phyloP scores from a whole-genome alignment of 2,888 invertebrate species.

The Hoplodrina blanda region DNA sequence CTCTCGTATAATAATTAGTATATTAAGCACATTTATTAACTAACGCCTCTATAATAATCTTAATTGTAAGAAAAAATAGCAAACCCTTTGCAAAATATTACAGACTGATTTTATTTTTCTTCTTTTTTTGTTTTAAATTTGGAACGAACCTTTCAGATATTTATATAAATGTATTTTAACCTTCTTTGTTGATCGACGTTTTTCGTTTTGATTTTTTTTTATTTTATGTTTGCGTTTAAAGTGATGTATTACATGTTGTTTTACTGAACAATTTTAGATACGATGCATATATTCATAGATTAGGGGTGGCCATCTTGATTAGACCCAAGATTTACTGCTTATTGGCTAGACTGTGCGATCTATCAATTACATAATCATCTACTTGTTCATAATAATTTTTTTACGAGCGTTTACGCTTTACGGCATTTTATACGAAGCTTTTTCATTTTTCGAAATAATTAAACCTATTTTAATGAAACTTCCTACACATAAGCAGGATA shows the following conservation, averaged over 20 bases:
- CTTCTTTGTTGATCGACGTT: slow-evolving; percentile 20
- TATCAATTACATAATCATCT: no score
- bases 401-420: no score
- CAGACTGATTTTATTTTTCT: slow-evolving; percentile 45
- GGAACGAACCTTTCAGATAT: neutral
- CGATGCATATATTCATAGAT: neutral
- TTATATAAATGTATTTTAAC: slow-evolving; percentile 7
- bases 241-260: slow-evolving; percentile 11
- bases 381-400: no score
- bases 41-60: slow-evolving; percentile 47
- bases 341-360: no score
- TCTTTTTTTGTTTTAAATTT: slow-evolving; percentile 5
- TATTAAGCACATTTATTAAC: slow-evolving; percentile 43
- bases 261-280: slow-evolving; percentile 5
- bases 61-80: slow-evolving; percentile 35
- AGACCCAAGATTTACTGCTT: no score
- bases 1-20: slow-evolving; percentile 33
- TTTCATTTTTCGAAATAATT: no score
- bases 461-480: no score
- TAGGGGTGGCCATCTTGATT: no score
- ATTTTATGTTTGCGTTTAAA: neutral
- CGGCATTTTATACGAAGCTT: no score
- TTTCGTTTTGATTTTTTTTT: slow-evolving; percentile 31
- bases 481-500: no score
- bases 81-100: slow-evolving; percentile 32